phyloP scores from a whole-genome alignment of 2,888 invertebrate genomes.

The Nesidiocoris tenuis region DNA sequence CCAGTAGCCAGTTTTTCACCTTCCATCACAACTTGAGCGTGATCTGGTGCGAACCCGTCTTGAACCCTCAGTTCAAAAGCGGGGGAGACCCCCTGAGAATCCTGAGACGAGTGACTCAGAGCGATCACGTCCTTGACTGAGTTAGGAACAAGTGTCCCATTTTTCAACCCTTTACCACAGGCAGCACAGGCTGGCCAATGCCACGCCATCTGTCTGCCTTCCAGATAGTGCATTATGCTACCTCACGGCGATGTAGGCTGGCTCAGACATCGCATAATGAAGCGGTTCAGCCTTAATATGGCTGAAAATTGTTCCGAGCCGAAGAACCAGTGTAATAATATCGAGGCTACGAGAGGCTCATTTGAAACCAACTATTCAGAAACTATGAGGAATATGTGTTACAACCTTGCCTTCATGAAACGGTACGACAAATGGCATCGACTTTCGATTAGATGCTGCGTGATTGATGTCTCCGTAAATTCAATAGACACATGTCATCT shows the following conservation, averaged over 20 bases:
- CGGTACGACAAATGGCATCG: not conserved
- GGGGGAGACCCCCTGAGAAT: not conserved
- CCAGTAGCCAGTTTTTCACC: no score
- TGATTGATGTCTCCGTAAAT: not conserved
- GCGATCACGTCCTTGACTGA: slow-evolving; percentile 27
- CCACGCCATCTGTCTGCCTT: slow-evolving; percentile 19
- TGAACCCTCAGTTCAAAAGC: no score
- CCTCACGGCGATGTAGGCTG: slow-evolving; percentile 13
- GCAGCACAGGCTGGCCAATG: not conserved
- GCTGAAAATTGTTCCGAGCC: slow-evolving; percentile 7
- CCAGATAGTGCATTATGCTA: slow-evolving; percentile 19
- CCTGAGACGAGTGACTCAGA: slow-evolving; percentile 19
- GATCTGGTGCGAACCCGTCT: no score
- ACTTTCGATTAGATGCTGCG: not conserved
- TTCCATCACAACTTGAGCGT: no score
- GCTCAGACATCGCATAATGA: not conserved
- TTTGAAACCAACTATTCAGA: not conserved
- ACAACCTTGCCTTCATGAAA: not conserved
- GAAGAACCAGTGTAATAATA: not conserved
- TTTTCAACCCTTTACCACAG: not conserved
- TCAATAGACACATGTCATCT: no score
- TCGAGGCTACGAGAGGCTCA: not conserved
- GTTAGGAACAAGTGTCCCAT: slow-evolving; percentile 34
- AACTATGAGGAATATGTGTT: not conserved
- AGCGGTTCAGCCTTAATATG: slow-evolving; percentile 10